Evolutionary conservation across 1,140 invertebrate genomes (phyloP), one percentile per base, ranked within the genome.

Genomic region (Drosophila teissieri): DNA sequence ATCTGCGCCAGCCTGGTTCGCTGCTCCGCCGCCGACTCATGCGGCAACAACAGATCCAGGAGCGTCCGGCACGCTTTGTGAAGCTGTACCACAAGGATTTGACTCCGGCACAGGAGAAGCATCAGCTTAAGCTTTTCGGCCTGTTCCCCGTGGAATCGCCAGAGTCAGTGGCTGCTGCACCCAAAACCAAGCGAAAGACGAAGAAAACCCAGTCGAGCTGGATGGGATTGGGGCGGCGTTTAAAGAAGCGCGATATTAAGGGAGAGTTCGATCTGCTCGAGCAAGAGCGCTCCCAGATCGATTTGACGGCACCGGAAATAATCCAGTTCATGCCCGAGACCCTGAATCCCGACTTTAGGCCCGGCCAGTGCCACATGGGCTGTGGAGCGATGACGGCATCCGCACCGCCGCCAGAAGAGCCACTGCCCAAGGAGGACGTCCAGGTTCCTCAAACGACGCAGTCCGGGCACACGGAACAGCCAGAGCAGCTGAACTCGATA

Each of bases 291-390:
- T 67, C 74, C 7, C 69, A 89, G 7, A 69, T 77, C 5, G 90
- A 91, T 60, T 54, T 91, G 6, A 91, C 82, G 2, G 78, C 81
- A 0, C 91, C 91, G 5, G 91, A 92, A 64, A 92, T 92, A 15
- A 88, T 92, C 60, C 91, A 92, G 61, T 92, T 57, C 12, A 91
- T 92, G 91, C 91, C 91, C 19, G 91, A 92, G 65, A 78, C 90
- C 2, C 68, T 92, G 14, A 76, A 72, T 62, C 85, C 91, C 4
- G 63, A 77, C 44, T 92, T 89, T 7, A 90, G 86, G 44, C 80
- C 76, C 7, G 76, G 78, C 6, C 86, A 81, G 45, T 91, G 90
- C 37, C 81, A 89, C 11, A 75, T 68, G 55, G 84, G 81, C 39
- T 90, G 90, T 40, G 65, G 78, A 0, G 56, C 65, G 4, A 75